Percentiles rank a stretch among this genome's conserved stretches.
Evolutionary conservation across 2,113 vertebrate species (phyloP).

Genomic region (Calyptommatus sinebrachiatus): DNA sequence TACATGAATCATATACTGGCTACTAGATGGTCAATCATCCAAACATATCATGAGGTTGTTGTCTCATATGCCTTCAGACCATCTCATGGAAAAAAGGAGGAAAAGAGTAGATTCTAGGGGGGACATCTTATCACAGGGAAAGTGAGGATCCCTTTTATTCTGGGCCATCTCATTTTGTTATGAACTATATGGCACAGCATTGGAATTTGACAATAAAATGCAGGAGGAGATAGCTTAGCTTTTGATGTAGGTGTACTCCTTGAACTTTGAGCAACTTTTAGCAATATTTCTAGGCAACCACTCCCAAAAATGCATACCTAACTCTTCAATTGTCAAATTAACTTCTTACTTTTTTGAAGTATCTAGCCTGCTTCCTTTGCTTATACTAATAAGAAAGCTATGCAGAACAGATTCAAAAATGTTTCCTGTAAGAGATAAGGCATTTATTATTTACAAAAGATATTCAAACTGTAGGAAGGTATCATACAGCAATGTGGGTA

Average conservation of each 20-base stretch:
- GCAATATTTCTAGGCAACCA: background rate
- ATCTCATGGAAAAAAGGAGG: too few species aligned
- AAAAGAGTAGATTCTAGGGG: too few species aligned
- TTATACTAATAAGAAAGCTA: conserved; percentile 5
- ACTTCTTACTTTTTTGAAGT: background rate
- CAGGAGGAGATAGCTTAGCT: background rate
- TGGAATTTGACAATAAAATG: background rate
- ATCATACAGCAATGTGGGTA: background rate
- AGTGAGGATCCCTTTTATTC: background rate
- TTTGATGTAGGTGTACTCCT: background rate
- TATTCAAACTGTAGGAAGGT: background rate
- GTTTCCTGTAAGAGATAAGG: background rate
- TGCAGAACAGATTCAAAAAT: background rate
- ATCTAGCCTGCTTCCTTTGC: fast-evolving
- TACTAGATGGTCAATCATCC: too few species aligned
- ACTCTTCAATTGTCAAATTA: conserved; percentile 18
- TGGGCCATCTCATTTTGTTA: background rate
- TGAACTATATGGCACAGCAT: background rate
- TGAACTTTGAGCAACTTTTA: background rate
- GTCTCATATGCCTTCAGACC: too few species aligned
- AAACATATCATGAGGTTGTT: too few species aligned
- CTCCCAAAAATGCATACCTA: background rate
- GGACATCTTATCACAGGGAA: background rate
- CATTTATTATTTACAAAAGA: background rate
- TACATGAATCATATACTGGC: too few species aligned